Conservation (phyloP, 2,888 invertebrate genomes). For the Tubulanus polymorphus region DNA sequence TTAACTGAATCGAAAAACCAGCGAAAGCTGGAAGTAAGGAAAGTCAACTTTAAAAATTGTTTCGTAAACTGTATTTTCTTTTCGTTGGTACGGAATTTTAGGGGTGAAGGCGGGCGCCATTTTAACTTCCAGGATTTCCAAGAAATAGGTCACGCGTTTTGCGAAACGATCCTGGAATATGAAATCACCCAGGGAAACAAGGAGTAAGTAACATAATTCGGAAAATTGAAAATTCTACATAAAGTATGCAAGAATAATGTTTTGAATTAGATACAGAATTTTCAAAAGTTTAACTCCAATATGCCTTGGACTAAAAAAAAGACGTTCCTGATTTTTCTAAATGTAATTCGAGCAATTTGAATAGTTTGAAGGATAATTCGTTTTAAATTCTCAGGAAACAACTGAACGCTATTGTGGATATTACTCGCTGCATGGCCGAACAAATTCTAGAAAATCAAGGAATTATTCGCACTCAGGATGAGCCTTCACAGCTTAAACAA, state of each 20-base stretch:
- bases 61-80: background rate
- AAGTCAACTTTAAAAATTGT: background rate
- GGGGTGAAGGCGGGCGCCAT: constrained; percentile 39
- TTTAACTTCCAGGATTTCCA: constrained; percentile 46
- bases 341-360: too few species aligned
- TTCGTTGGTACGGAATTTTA: constrained; percentile 12
- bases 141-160: constrained; percentile 45
- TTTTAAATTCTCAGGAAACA: constrained; percentile 27
- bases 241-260: too few species aligned
- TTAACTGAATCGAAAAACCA: background rate
- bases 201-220: constrained; percentile 38
- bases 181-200: constrained; percentile 35
- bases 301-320: too few species aligned
- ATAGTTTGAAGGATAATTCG: background rate
- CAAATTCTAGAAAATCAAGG: constrained; percentile 45
- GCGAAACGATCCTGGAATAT: constrained; percentile 41
- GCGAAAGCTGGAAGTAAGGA: background rate
- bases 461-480: too few species aligned
- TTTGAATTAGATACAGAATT: too few species aligned
- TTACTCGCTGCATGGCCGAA: constrained; percentile 41
- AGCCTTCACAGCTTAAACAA: too few species aligned
- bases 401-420: constrained; percentile 36
- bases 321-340: too few species aligned
- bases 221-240: too few species aligned
- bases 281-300: too few species aligned